A percentile compares a stretch with the other conserved stretches of the same genome.
Evolutionary conservation across 2,113 vertebrate species (phyloP).

Genomic region (Motacilla alba): DNA sequence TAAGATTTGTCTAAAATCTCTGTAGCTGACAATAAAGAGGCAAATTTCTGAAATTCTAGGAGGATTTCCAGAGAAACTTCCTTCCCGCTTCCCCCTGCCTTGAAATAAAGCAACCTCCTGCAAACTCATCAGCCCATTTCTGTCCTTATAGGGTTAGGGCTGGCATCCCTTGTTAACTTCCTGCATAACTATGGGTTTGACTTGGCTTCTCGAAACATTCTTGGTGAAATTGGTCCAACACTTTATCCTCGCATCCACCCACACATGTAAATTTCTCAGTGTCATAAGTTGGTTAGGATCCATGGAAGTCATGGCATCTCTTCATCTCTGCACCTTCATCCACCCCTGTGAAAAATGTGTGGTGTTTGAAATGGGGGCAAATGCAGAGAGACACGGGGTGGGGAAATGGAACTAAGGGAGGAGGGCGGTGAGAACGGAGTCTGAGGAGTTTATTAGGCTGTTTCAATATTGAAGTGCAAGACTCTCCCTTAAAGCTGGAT

Average conservation of each 20-base stretch:
- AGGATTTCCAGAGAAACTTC: neutral
- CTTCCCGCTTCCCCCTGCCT: neutral
- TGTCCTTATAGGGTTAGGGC: neutral
- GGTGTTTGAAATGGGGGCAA: neutral
- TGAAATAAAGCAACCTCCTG: neutral
- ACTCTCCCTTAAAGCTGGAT: neutral
- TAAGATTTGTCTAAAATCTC: neutral
- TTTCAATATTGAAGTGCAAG: neutral
- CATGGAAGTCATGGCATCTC: neutral
- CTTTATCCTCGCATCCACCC: slow-evolving; percentile 22
- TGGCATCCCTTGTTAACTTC: neutral
- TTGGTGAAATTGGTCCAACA: neutral
- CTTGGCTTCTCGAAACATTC: slow-evolving; percentile 4
- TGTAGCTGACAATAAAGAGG: neutral
- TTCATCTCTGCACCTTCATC: neutral
- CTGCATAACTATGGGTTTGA: neutral
- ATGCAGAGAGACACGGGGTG: neutral
- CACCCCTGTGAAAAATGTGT: neutral
- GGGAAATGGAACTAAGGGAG: neutral
- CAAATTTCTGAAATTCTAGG: neutral
- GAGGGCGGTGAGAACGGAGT: neutral
- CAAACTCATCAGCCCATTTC: neutral
- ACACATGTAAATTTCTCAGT: neutral
- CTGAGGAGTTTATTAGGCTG: neutral
- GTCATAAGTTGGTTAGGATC: neutral